Evolutionary conservation across 1,140 invertebrate genomes (phyloP).

Genomic region (Drosophila bifasciata): DNA sequence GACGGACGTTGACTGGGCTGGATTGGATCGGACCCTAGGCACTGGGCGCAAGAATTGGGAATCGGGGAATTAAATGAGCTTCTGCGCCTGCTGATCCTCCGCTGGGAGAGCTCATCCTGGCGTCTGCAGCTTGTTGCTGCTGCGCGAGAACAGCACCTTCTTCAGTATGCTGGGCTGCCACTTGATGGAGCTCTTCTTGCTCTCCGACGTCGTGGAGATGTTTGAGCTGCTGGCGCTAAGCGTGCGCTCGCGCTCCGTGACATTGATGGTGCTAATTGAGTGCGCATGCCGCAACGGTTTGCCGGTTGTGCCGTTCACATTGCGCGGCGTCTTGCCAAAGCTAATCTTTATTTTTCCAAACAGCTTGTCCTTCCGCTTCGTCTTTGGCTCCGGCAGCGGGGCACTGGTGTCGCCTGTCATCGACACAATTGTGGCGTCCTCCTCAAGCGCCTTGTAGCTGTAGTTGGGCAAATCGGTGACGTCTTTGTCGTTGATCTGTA

Average conservation of each 20-base stretch:
- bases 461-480: conserved; percentile 58
- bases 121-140: conserved; percentile 67
- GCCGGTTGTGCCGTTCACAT: conserved; percentile 13
- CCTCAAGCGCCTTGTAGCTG: conserved; percentile 30
- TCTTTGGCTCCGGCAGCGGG: conserved; percentile 53
- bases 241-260: conserved; percentile 48
- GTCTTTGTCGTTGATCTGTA: conserved; percentile 60
- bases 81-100: background rate
- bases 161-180: conserved; percentile 65
- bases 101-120: conserved; percentile 30
- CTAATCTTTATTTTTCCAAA: conserved; percentile 50
- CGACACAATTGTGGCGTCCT: conserved; percentile 34
- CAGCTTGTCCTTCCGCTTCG: conserved; percentile 54
- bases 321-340: conserved; percentile 39
- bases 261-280: conserved; percentile 64
- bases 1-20: conserved; percentile 26
- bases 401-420: conserved; percentile 45
- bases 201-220: conserved; percentile 73
- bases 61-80: conserved; percentile 14
- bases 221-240: conserved; percentile 68
- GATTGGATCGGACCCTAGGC: no score
- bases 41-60: conserved; percentile 10
- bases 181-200: conserved; percentile 69
- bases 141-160: conserved; percentile 67
- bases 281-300: conserved; percentile 62